Percentiles rank a stretch among this genome's conserved stretches.
Conservation (phyloP, 37 sponge, comb jelly and placozoan genomes). For the Cladorhizidae sp. region DNA sequence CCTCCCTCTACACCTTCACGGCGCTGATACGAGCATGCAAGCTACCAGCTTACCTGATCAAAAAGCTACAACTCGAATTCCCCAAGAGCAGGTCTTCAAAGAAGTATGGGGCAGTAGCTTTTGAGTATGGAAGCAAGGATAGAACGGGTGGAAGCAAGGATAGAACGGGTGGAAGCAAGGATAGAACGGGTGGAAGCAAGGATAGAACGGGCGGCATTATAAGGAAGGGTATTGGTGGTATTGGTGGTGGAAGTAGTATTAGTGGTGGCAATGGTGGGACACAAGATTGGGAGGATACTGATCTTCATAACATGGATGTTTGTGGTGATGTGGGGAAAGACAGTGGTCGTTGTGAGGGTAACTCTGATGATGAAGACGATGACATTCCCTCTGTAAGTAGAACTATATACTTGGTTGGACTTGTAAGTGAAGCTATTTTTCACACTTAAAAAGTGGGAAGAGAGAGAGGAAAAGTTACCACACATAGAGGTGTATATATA, state of each 20-base stretch:
- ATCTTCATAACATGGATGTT: too few relatives aligned
- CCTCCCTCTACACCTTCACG: conserved; percentile 65
- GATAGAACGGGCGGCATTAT: not conserved
- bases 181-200: not conserved
- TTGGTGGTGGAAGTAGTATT: not conserved
- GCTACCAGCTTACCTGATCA: conserved; percentile 83
- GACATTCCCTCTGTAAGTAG: conserved; percentile 5
- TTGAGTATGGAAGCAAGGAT: conserved; percentile 49
- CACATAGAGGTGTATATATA: too few relatives aligned
- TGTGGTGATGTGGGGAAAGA: not conserved
- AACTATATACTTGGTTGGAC: too few relatives aligned
- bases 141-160: not conserved
- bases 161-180: not conserved
- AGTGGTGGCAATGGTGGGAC: not conserved
- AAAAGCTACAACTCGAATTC: conserved; percentile 80
- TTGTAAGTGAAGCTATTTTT: too few relatives aligned
- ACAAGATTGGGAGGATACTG: not conserved
- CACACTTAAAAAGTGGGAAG: too few relatives aligned
- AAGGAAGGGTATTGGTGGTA: not conserved
- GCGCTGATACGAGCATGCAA: conserved; percentile 71
- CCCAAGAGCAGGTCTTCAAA: conserved; percentile 58
- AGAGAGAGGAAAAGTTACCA: too few relatives aligned
- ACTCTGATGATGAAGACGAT: not conserved
- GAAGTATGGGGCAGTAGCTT: conserved; percentile 80
- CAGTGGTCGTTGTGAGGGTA: not conserved